Evolutionary conservation across 23 tunicate genomes (phyloP), one percentile per base, ranked within the genome.

Genomic region (Ascidia mentula): DNA sequence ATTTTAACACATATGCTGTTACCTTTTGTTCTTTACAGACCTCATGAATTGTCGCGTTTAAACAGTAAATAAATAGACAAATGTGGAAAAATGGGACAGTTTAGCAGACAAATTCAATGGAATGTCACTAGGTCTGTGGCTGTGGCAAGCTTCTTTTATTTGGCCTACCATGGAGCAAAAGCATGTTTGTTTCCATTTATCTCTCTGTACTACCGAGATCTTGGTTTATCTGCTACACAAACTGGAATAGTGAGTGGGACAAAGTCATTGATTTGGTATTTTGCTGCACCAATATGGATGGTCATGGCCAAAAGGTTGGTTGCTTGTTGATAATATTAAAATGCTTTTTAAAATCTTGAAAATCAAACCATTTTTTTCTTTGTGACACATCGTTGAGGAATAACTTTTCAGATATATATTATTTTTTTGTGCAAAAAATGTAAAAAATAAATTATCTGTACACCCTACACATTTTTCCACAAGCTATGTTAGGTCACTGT

Each of bases 121-220:
- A 82, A 90, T 40, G 72, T 90, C 0, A 45, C 77, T 36, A 76
- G 86, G 35, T 90, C 96, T 39, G 86, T 80, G 0, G 59, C 69
- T 2, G 39, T 90, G 6, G 89, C 89, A 36, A 90, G 80, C 40
- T 24, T 81, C 37, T 90, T 90, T 69, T 82, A 90, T 42, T 61
- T 90, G 8, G 59, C 85, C 32, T 85, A 84, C 75, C 46, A 69
- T 65, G 89, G 80, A 36, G 96, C 86, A 12, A 90, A 90, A 90
- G 86, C 96, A 13, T 84, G 96, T 81, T 76, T 90, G 69, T 46
- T 90, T 80, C 96, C 96, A 80, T 90, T 85, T 75, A 45, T 90
- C 9, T 80, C 96, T 32, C 81, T 90, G 38, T 85, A 90, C 61
- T 90, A 85, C 74, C 79, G 87, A 26, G 78, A 71, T 36, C 77